phyloP scores from a whole-genome alignment of 2,113 vertebrate species.

The Pelodiscus sinensis region DNA sequence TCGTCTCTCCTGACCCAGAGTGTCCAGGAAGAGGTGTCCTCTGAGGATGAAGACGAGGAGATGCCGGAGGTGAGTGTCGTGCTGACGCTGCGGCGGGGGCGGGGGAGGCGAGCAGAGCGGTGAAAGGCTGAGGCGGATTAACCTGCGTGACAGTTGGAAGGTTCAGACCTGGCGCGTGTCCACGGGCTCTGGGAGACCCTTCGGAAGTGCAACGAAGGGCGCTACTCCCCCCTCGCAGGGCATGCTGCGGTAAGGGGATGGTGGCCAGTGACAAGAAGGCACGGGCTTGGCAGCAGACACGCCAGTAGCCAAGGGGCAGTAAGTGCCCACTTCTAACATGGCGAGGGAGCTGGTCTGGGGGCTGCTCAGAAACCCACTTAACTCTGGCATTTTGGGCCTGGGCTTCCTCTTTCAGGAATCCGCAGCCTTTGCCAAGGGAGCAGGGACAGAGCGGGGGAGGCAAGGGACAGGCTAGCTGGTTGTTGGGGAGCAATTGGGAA shows the following conservation, averaged over 20 bases:
- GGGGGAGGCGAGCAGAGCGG: not conserved
- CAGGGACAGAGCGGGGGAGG: not conserved
- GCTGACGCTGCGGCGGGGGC: rapidly evolving
- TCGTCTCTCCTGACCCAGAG: constrained; percentile 59
- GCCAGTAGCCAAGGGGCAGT: not conserved
- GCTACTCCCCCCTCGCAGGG: too few relatives aligned
- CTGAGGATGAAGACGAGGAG: constrained; percentile 84
- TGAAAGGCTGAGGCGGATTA: rapidly evolving
- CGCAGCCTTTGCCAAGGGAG: not conserved
- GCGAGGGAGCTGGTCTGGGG: not conserved
- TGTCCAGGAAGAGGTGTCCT: constrained; percentile 82
- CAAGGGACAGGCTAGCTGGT: not conserved
- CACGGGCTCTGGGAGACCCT: too few relatives aligned
- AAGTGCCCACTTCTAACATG: not conserved
- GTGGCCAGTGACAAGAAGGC: not conserved
- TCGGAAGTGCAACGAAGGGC: too few relatives aligned
- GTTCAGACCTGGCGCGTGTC: not conserved
- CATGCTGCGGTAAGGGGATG: not conserved
- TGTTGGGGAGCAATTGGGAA: not conserved
- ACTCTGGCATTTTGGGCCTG: not conserved
- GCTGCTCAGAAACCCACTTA: not conserved
- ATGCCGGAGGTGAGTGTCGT: constrained; percentile 80
- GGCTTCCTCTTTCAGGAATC: not conserved
- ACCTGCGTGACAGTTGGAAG: not conserved
- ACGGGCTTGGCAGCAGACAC: not conserved